Percentiles rank a stretch among this genome's conserved stretches.
phyloP scores from a whole-genome alignment of 2,888 invertebrate species.

The Pachliopta kotzebuea region DNA sequence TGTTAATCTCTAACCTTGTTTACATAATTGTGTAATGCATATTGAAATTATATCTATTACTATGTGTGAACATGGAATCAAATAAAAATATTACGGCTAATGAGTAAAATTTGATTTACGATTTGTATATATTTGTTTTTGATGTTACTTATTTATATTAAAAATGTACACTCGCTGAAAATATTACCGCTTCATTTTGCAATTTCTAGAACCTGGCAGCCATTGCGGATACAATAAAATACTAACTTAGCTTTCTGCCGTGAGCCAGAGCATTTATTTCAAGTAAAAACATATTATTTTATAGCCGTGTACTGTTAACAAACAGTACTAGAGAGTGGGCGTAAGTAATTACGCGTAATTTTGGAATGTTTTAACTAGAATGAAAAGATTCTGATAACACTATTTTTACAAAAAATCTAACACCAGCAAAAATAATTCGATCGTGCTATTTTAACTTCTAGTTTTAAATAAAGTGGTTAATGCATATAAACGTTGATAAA shows the following conservation, averaged over 20 bases:
- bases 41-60: too few species aligned
- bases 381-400: constrained; percentile 34
- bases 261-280: constrained; percentile 47
- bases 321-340: constrained; percentile 60
- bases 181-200: neutral
- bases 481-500: too few species aligned
- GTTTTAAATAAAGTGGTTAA: too few species aligned
- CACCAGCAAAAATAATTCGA: too few species aligned
- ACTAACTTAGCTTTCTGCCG: constrained; percentile 54
- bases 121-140: neutral
- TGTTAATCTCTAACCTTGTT: too few species aligned
- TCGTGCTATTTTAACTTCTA: too few species aligned
- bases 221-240: constrained; percentile 23
- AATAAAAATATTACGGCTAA: neutral
- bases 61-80: too few species aligned
- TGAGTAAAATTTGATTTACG: neutral
- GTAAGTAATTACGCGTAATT: constrained; percentile 47
- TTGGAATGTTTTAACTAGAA: constrained; percentile 54
- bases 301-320: constrained; percentile 68
- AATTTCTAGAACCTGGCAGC: constrained; percentile 16
- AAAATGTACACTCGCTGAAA: neutral
- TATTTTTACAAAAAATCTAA: constrained; percentile 14
- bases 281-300: constrained; percentile 51
- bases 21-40: too few species aligned
- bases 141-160: neutral